phyloP scores from a whole-genome alignment of 2,113 vertebrate genomes.

The Ginglymostoma cirratum region DNA sequence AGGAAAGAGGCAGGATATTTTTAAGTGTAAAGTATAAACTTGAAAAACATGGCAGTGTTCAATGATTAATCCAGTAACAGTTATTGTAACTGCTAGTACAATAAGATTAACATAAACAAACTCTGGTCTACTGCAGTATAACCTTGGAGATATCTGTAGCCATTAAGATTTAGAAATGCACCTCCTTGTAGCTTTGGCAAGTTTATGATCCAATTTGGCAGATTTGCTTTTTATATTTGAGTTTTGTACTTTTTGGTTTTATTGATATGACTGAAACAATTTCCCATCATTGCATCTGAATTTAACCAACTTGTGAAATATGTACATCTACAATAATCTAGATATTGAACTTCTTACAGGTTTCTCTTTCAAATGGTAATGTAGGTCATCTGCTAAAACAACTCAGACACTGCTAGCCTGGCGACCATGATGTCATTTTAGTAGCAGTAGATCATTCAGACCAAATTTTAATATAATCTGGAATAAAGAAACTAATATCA shows the following conservation, averaged over 20 bases:
- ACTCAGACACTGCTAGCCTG: neutral
- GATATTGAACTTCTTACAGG: neutral
- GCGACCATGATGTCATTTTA: neutral
- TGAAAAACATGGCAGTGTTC: neutral
- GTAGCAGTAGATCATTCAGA: neutral
- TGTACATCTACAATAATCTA: neutral
- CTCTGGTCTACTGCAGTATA: too few species aligned
- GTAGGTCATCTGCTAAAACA: neutral
- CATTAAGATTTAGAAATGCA: neutral
- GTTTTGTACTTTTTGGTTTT: neutral
- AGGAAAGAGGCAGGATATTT: neutral
- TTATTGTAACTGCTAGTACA: neutral
- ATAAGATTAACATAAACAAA: neutral
- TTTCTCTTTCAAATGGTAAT: neutral
- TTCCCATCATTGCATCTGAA: neutral
- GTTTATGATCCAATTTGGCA: neutral
- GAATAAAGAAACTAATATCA: neutral
- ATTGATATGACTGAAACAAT: neutral
- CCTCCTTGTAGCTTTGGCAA: neutral
- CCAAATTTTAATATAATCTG: neutral
- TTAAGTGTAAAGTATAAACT: neutral
- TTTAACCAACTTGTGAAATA: neutral
- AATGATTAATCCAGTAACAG: neutral
- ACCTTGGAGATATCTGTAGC: neutral
- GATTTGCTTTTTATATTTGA: neutral